Evolutionary conservation across 2,113 vertebrate genomes (phyloP).

Genomic region (Coptodon bakossiorum): DNA sequence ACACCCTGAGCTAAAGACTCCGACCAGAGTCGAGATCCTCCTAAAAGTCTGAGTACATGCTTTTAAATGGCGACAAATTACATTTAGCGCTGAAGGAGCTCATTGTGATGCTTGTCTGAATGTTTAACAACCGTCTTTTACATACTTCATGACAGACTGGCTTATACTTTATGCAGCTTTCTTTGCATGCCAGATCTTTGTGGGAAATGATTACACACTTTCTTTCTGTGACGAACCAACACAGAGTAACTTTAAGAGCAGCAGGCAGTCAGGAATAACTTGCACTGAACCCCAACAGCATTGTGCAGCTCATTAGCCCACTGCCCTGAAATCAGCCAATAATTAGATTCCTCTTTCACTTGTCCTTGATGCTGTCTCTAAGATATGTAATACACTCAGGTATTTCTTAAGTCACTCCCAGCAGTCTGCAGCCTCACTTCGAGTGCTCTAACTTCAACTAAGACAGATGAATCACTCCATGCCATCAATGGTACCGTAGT

Average conservation of each 20-base stretch:
- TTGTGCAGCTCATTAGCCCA: slow-evolving; percentile 57
- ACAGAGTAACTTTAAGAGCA: not conserved
- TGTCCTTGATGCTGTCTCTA: slow-evolving; percentile 42
- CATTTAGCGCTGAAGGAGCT: not conserved
- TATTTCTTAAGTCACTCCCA: slow-evolving; percentile 21
- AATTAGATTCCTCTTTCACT: slow-evolving; percentile 59
- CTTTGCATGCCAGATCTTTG: slow-evolving; percentile 30
- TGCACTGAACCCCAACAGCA: slow-evolving; percentile 43
- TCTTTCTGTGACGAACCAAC: not conserved
- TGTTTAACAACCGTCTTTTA: slow-evolving; percentile 9
- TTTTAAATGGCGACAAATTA: not conserved
- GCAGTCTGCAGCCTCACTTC: not conserved
- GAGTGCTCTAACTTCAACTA: not conserved
- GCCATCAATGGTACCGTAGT: not conserved
- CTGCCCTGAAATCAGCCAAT: slow-evolving; percentile 52
- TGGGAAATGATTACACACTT: not conserved
- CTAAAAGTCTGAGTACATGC: not conserved
- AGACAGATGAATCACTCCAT: not conserved
- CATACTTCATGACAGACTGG: not conserved
- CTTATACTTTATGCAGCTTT: not conserved
- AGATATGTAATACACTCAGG: slow-evolving; percentile 15
- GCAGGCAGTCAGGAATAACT: slow-evolving; percentile 48
- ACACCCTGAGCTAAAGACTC: not conserved
- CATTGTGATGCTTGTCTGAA: not conserved
- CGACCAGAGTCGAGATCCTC: not conserved